Base-by-base conservation (phyloP, 2,888 invertebrate genomes). In the Amiota minor region DNA sequence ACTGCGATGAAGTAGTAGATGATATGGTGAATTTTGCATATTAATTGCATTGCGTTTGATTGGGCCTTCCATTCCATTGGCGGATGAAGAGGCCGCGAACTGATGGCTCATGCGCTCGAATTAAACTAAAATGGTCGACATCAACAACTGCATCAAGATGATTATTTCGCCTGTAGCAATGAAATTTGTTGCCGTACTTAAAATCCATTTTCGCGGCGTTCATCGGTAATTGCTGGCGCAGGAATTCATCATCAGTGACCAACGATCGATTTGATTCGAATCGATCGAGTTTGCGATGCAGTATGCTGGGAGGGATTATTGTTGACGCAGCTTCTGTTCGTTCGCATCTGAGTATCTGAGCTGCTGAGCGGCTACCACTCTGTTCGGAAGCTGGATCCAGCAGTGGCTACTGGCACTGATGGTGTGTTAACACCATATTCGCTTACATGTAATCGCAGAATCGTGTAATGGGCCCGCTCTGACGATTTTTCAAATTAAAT, bases 391-490 rank as follows among this genome's bases (percentile, higher is more conserved):
- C 65, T 49, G 49, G 18, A 16, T 16, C 53, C 53, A 50, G 53
- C 14, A 20, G 3, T 20, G 56, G 49, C 70, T 53, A 20, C 56
- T 56, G 56, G 56, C 79, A 70, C 74, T 82, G 85, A 81, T 82
- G 80, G 77, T 84, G 79, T 84, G 83, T 84, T 84, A 85, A 84
- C 83, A 84, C 83, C 80, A 85, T 82, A 85, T 85, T 85, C 83
- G 82, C 85, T 85, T 85, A 84, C 84, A 84, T 80, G 80, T 77
- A 81, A 83, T 85, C 83, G 77, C 75, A 59, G 79, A 75, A 80
- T 82, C 85, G 79, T 83, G 85, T 85, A 85, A 83, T 82, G 78
- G 77, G 72, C 74, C 55, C 35, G 75, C 75, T 78, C 82, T 81
- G 82, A 82, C 79, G 77, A 79, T 78, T 78, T 80, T 80, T 75